Evolutionary conservation across 30 jellyfish, hydroid and myxozoan species (phyloP), one percentile per base, ranked within the genome.

Genomic region (Aurelia sp.): DNA sequence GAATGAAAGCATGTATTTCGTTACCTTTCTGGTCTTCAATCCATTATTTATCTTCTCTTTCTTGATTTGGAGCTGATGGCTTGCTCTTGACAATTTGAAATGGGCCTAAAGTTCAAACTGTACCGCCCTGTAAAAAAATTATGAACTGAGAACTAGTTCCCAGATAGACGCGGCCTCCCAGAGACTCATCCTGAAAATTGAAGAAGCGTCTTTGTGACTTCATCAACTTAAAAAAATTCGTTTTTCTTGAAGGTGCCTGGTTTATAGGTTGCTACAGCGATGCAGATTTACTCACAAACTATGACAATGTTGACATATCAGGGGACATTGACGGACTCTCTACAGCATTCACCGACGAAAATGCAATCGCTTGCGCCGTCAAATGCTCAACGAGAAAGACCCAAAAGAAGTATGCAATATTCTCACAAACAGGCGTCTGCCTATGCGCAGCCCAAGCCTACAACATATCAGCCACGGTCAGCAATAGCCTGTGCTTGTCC

Each of bases 381-480:
- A 57, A 48, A 35, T 82, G 91, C 62, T 47, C 85, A 33, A 21
- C 63, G 9, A 61, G 60, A 3, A 35, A 17, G 31, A 52, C 79
- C 11, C n/a, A 79, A 0, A 19, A 68, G 59, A 82, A 68, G 27
- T 82, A 68, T 55, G 91, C 71, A 15, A 35, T 60, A 58, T 55
- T 69, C 71, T 82, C 91, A 6, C 78, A 69, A 11, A 55, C 85
- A 6, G 91, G 91, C 13, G 20, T 58, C 17, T 82, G 91, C 60
- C 85, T 82, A 51, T 82, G 91, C 73, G 8, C 83, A 11, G 21
- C 69, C 33, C 8, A n/a, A 30, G 74, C 62, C 31, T 27, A 33
- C 44, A 10, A 31, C 50, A 48, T 48, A 30, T 18, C 74, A 3
- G 70, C 70, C 22, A 22, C 72, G 22, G 91, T 70, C 18, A 64